Evolutionary conservation across 2,888 invertebrate species (phyloP), one percentile per base, ranked within the genome.

Genomic region (Ophion ventricosus): DNA sequence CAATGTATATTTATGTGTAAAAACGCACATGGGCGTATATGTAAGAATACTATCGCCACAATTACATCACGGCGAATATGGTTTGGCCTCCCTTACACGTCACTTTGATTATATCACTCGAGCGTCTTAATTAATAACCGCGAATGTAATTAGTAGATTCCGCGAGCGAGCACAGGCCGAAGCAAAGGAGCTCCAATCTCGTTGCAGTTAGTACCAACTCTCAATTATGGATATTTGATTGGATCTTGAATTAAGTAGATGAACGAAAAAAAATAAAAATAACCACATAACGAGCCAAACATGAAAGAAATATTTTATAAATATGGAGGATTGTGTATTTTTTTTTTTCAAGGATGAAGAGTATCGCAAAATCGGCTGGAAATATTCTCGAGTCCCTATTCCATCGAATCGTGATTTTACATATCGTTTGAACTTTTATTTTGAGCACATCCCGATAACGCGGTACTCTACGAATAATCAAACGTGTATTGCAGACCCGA

Each of bases 51-150:
- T 23, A 29, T 8, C 29, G 43, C 17, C 63, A 43, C 66, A 72
- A 66, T 64, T 29, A 57, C 76, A 54, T 49, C 72, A 43, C 26
- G 20, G 35, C 14, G n/a, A 40, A 59, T 26, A 14, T 11, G 40
- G 43, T 29, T 56, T 23, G 61, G 17, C 69, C 66, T 64, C 43
- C 57, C 35, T 64, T 43, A 8, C 49, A 82, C 69, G 82, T 82
- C 84, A 61, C 57, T 49, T 74, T 73, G 82, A 86, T 88, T 86
- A 82, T 80, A 81, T 76, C 83, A 87, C 82, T 69, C 59, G 23
- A 56, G 83, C 70, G 70, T 86, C 80, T 88, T 87, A 88, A 89
- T 89, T 87, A 86, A 80, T 73, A 29, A 66, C 82, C 67, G 76
- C 35, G 61, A 75, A 57, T 54, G 69, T 79, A 87, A 85, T 87